These are phyloP conservation scores for Dynastes tityus DNA, from an alignment of 2,888 invertebrate species.

Conservation along the genomic window DNA sequence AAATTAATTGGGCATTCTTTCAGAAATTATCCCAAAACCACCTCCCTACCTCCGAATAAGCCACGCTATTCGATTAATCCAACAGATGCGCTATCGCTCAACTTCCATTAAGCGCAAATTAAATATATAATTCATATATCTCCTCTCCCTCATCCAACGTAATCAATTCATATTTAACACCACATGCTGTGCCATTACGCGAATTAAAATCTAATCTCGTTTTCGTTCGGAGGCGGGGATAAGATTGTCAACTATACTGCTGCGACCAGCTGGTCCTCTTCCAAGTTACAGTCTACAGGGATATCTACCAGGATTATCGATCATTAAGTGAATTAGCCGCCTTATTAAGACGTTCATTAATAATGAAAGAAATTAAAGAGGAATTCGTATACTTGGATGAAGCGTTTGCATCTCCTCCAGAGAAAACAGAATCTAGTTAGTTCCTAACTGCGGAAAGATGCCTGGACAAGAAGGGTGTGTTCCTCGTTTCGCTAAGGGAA, in stretches of 20 bases:
- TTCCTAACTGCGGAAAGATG: neutral
- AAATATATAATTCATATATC: conserved; percentile 46
- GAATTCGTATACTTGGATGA: neutral
- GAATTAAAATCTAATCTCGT: conserved; percentile 40
- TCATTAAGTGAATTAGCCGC: conserved; percentile 41
- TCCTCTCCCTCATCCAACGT: conserved; percentile 9
- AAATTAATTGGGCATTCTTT: neutral
- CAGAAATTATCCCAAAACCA: neutral
- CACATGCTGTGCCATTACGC: conserved; percentile 44
- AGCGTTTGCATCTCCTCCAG: too few species aligned
- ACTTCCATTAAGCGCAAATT: conserved; percentile 38
- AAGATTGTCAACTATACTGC: conserved; percentile 8
- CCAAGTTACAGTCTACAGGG: neutral
- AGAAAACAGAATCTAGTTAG: neutral
- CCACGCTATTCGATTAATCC: neutral
- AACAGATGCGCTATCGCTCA: conserved; percentile 25
- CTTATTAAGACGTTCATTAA: neutral
- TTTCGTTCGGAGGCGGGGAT: neutral
- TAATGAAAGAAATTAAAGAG: conserved; percentile 21
- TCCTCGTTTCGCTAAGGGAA: conserved; percentile 1
- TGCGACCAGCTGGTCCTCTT: neutral
- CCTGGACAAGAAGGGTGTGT: neutral
- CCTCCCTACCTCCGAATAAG: too few species aligned
- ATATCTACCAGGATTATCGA: conserved; percentile 3
- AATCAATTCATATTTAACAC: conserved; percentile 48